A percentile compares a stretch with the other conserved stretches of the same genome.
Conservation (phyloP, 2,888 invertebrate genomes). For the Crossocerus cetratus region DNA sequence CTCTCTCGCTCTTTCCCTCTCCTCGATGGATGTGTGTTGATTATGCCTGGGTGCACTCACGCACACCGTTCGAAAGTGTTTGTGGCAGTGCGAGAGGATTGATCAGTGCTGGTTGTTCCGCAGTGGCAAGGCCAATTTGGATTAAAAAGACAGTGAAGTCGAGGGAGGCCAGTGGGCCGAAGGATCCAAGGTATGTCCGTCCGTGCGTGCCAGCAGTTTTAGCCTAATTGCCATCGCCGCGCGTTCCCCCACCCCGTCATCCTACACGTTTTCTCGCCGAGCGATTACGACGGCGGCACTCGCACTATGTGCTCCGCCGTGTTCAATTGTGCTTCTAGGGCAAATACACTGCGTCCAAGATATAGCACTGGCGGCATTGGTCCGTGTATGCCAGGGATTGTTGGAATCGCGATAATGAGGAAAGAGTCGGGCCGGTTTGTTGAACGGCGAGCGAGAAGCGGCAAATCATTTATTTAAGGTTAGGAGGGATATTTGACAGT, state of each 20-base stretch:
- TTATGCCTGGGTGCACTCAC: constrained; percentile 28
- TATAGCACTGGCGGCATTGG: background rate
- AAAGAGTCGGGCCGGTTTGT: constrained; percentile 6
- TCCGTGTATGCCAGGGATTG: constrained; percentile 5
- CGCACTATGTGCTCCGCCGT: too few relatives aligned
- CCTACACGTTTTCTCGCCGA: background rate
- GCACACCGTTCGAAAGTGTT: constrained; percentile 37
- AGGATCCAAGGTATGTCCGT: constrained; percentile 16
- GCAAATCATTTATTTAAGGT: background rate
- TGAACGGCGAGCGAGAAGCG: constrained; percentile 1
- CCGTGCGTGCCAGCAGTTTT: constrained; percentile 25
- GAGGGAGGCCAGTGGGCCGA: background rate
- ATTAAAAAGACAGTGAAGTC: constrained; percentile 47
- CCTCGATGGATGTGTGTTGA: constrained; percentile 40
- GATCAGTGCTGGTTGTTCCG: constrained; percentile 47
- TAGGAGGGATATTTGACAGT: background rate
- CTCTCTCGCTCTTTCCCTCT: too few relatives aligned
- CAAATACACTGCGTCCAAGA: constrained; percentile 2
- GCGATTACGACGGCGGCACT: constrained; percentile 14
- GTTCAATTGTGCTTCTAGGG: constrained; percentile 8
- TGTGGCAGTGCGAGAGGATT: constrained; percentile 46
- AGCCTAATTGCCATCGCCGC: constrained; percentile 3
- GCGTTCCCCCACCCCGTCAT: constrained; percentile 4
- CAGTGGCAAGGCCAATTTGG: constrained; percentile 52
- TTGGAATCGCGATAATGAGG: constrained; percentile 7